These are phyloP conservation scores for Paralichthys olivaceus DNA, from an alignment of 2,113 vertebrate species.

Conservation along the genomic window DNA sequence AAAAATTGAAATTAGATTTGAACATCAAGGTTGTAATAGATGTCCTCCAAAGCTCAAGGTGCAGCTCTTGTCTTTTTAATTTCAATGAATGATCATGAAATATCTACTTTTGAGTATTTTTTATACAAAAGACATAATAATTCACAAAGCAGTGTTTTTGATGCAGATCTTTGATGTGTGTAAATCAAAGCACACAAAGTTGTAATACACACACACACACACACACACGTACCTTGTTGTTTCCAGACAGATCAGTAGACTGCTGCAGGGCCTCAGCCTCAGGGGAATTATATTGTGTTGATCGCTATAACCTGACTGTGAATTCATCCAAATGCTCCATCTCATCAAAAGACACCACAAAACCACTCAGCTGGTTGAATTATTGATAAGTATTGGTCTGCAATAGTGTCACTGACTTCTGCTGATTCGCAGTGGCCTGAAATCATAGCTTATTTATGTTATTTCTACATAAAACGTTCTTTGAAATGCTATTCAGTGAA, in stretches of 20 bases:
- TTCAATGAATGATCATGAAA: conserved; percentile 27
- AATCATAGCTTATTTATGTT: conserved; percentile 5
- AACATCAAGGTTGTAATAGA: not conserved
- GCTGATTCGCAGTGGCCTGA: conserved; percentile 22
- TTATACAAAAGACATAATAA: conserved; percentile 2
- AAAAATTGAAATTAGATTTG: too few species aligned
- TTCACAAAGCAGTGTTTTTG: conserved; percentile 26
- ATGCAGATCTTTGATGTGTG: conserved; percentile 21
- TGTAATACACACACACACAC: conserved; percentile 4
- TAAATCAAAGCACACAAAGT: conserved; percentile 37
- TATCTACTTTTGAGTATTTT: conserved; percentile 19
- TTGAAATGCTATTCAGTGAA: not conserved
- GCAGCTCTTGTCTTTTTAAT: conserved; percentile 11
- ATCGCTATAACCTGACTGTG: conserved; percentile 63
- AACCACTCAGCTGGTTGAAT: conserved; percentile 54
- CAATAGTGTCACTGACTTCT: conserved; percentile 18
- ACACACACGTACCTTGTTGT: conserved; percentile 29
- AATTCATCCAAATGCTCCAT: conserved; percentile 62
- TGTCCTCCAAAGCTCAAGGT: conserved; percentile 14
- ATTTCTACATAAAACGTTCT: not conserved
- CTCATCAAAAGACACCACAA: conserved; percentile 59
- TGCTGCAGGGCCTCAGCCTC: conserved; percentile 52
- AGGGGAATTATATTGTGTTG: conserved; percentile 54
- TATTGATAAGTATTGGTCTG: conserved; percentile 53
- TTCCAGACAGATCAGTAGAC: conserved; percentile 45